phyloP scores from a whole-genome alignment of 2,888 invertebrate species.

The Nemapogon koenigi region DNA sequence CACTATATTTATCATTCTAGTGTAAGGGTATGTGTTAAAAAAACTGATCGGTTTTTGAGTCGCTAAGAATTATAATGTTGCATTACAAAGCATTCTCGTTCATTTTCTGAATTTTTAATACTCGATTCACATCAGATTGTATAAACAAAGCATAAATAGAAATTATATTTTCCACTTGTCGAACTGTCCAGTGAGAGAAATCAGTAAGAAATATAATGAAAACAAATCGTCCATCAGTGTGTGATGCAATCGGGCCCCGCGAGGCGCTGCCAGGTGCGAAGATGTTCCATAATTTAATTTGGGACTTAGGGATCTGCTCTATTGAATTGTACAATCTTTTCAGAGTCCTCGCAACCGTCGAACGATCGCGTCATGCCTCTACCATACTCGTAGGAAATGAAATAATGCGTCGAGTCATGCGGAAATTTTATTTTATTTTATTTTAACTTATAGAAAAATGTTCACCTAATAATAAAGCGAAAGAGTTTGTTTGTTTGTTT shows the following conservation, averaged over 20 bases:
- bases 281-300: conserved; percentile 63
- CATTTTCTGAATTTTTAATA: too few relatives aligned
- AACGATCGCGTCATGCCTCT: conserved; percentile 2
- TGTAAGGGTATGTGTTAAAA: too few relatives aligned
- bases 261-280: conserved; percentile 50
- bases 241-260: conserved; percentile 33
- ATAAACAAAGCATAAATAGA: too few relatives aligned
- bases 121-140: too few relatives aligned
- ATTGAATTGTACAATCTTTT: conserved; percentile 55
- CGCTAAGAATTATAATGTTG: too few relatives aligned
- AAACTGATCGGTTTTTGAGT: too few relatives aligned
- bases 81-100: too few relatives aligned
- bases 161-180: too few relatives aligned
- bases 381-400: conserved; percentile 8
- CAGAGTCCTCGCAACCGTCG: conserved; percentile 26
- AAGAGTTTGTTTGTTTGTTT: background rate
- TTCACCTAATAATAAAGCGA: background rate
- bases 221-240: conserved; percentile 41
- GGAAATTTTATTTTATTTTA: background rate
- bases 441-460: background rate
- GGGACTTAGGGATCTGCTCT: conserved; percentile 60
- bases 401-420: conserved; percentile 8
- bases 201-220: conserved; percentile 33
- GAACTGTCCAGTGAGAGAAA: too few relatives aligned
- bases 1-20: too few relatives aligned